Conservation (phyloP, 2,888 invertebrate species). For the Nephrotoma flavescens region DNA sequence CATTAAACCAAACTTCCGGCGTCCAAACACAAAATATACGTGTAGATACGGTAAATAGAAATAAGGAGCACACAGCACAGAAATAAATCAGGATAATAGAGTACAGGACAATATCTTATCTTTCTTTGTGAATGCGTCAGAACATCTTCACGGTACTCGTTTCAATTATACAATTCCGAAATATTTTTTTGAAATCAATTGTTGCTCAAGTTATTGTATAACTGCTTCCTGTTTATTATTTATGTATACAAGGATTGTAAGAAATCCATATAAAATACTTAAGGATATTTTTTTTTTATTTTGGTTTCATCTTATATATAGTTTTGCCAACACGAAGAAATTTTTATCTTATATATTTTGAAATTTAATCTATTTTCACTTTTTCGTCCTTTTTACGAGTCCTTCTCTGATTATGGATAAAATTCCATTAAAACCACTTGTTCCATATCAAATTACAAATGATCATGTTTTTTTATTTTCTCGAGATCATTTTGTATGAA, state of each 20-base stretch:
- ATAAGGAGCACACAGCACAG: background rate
- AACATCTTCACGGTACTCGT: background rate
- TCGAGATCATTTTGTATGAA: background rate
- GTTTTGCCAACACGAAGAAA: background rate
- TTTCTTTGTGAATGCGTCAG: background rate
- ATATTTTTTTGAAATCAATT: background rate
- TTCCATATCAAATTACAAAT: conserved; percentile 1
- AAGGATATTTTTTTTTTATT: background rate
- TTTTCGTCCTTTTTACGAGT: conserved; percentile 1
- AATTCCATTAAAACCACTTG: conserved; percentile 2
- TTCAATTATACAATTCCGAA: background rate
- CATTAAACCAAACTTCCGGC: background rate
- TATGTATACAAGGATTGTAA: background rate
- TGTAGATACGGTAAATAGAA: too few species aligned
- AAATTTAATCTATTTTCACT: background rate
- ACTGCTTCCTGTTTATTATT: background rate
- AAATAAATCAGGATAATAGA: background rate
- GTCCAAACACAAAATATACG: background rate
- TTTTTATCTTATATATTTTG: background rate
- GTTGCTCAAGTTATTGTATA: background rate
- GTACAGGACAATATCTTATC: background rate
- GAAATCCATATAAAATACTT: background rate
- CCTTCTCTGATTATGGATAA: background rate
- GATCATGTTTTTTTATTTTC: background rate
- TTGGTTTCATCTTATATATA: background rate